Percentiles rank a stretch among this genome's conserved stretches.
These are phyloP conservation scores for Sebastiscus tertius DNA, from an alignment of 2,797 vertebrate genomes.

Conservation along the genomic window DNA sequence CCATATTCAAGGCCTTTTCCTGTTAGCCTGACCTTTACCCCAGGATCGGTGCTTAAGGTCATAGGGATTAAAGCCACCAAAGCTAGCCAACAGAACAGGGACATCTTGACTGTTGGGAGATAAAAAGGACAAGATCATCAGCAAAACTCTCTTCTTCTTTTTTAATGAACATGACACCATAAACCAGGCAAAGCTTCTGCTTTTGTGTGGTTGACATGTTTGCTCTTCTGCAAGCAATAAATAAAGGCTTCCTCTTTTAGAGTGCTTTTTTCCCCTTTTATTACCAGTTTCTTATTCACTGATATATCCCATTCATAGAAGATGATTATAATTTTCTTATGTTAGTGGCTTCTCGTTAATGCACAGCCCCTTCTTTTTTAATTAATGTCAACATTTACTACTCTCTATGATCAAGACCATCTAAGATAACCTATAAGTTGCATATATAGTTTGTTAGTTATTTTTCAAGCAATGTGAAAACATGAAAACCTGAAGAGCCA, in stretches of 20 bases:
- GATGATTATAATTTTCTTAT: neutral
- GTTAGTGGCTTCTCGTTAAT: neutral
- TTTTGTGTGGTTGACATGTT: neutral
- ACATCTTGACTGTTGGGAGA: conserved; percentile 63
- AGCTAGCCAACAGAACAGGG: conserved; percentile 50
- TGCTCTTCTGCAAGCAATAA: neutral
- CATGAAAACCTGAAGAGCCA: neutral
- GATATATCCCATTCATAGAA: neutral
- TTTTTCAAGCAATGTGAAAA: neutral
- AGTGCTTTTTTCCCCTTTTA: no score
- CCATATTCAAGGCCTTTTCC: conserved; percentile 83
- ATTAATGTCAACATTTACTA: neutral
- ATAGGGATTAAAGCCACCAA: conserved; percentile 60
- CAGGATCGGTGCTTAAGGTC: conserved; percentile 65
- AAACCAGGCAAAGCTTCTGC: neutral
- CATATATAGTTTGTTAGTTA: neutral
- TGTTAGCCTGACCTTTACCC: conserved; percentile 79
- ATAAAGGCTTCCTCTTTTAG: neutral
- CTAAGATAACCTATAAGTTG: neutral
- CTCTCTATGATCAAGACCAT: neutral
- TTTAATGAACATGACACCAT: neutral
- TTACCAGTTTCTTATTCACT: neutral
- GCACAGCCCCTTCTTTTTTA: neutral
- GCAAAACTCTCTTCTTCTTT: neutral
- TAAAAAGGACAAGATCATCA: conserved; percentile 2